These are phyloP conservation scores for Hypselothyrea guttata DNA, from an alignment of 2,888 invertebrate species.

Conservation along the genomic window DNA sequence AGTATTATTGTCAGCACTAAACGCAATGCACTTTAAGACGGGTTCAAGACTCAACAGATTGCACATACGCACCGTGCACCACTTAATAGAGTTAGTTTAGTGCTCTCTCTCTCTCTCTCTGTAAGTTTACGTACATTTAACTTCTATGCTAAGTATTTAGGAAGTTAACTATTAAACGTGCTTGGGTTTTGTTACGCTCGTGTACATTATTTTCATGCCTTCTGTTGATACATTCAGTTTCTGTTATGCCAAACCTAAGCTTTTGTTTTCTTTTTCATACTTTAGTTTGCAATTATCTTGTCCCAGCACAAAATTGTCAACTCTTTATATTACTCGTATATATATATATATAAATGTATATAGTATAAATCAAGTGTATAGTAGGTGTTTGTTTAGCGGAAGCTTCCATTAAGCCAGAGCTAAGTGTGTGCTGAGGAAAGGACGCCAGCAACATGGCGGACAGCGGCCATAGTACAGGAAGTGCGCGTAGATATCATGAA, in stretches of 20 bases:
- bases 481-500: slow-evolving; percentile 53
- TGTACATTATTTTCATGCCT: slow-evolving; percentile 25
- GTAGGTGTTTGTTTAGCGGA: slow-evolving; percentile 37
- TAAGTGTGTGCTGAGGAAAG: slow-evolving; percentile 8
- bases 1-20: slow-evolving; percentile 51
- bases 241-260: slow-evolving; percentile 2
- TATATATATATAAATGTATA: slow-evolving; percentile 23
- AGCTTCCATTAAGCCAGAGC: slow-evolving; percentile 50
- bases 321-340: slow-evolving; percentile 33
- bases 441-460: neutral
- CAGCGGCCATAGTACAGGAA: slow-evolving; percentile 16
- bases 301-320: slow-evolving; percentile 69
- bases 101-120: neutral
- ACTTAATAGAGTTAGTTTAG: slow-evolving; percentile 8
- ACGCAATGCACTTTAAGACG: slow-evolving; percentile 64
- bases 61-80: slow-evolving; percentile 61
- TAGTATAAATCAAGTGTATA: slow-evolving; percentile 6
- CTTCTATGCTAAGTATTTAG: slow-evolving; percentile 42
- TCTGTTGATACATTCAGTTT: slow-evolving; percentile 23
- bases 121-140: slow-evolving; percentile 47
- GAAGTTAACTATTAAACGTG: slow-evolving; percentile 56
- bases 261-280: slow-evolving; percentile 22
- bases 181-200: slow-evolving; percentile 42
- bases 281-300: slow-evolving; percentile 64
- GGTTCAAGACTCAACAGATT: slow-evolving; percentile 17